Conservation (phyloP, 2,797 vertebrate species). For the Oceanodroma leucorhoa region DNA sequence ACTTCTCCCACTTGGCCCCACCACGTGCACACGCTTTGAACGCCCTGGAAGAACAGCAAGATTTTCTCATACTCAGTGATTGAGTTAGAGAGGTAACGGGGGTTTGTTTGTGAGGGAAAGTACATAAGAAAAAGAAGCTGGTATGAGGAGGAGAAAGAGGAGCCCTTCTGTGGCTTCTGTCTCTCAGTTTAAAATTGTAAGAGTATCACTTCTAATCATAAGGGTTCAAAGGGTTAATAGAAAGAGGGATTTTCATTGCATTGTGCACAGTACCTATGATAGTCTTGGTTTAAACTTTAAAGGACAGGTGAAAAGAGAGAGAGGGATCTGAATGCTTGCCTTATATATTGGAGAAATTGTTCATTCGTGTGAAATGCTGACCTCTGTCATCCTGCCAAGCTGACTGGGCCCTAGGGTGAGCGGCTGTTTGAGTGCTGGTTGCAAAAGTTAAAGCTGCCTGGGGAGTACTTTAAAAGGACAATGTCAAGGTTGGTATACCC, state of each 20-base stretch:
- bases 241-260: background rate
- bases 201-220: background rate
- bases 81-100: background rate
- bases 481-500: conserved; percentile 64
- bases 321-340: background rate
- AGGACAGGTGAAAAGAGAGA: conserved; percentile 52
- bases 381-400: conserved; percentile 72
- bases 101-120: background rate
- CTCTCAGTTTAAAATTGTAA: background rate
- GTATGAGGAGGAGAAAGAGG: background rate
- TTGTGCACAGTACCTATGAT: background rate
- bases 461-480: conserved; percentile 72
- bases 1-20: background rate
- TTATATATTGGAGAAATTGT: conserved; percentile 64
- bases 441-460: conserved; percentile 64
- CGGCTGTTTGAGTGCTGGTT: conserved; percentile 8
- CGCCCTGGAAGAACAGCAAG: background rate
- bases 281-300: background rate
- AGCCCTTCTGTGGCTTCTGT: background rate
- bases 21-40: fast-evolving
- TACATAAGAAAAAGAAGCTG: background rate
- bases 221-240: conserved; percentile 24
- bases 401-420: conserved; percentile 48
- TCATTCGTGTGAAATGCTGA: conserved; percentile 75
- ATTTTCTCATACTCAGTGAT: background rate